Base-by-base conservation (phyloP, 1,140 invertebrate species). In the Magallana ariakensis region DNA sequence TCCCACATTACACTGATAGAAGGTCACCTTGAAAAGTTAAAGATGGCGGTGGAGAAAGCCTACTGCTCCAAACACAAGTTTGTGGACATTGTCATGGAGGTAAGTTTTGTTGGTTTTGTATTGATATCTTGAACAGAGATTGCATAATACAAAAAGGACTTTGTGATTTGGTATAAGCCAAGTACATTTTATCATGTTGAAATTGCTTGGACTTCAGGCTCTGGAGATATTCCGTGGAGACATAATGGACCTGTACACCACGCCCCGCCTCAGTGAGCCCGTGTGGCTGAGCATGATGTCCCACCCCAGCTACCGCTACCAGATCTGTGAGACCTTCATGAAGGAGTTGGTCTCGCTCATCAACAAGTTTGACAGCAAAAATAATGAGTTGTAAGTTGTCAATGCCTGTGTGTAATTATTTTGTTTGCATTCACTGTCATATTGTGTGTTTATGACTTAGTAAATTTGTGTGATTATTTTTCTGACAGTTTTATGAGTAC, bases 401-500 rank as follows among this genome's bases (percentile, higher is more conserved):
- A 10, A 46, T 33, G n/a, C 33, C 54, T 33, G n/a, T 46, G 33
- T 46, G 33, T 46, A 46, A 46, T 46, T 46, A 1, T 46, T 46
- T 4, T 46, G 2, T 46, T 46, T 2, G 33, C 33, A 46, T 46
- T 46, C 33, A 46, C 33, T 46, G 33, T 2, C 33, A 46, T 5
- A 46, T 46, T 46, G 33, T 33, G 33, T 46, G 33, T 46, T 46
- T 46, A 46, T 46, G 33, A 46, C 33, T 46, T 46, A 46, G 33
- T 46, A 46, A 46, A 4, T 46, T 46, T 46, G 33, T 83, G 82
- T 33, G 13, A 33, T 85, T 86, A 84, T 83, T 90, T 89, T 85
- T 96, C 96, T 85, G 19, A 75, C 95, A 98, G 98, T 95, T 98
- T 98, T 95, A 96, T 98, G 85, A 98, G 97, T 93, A 98, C 97